Conservation (phyloP, 2,113 vertebrate genomes). For the Glaucidium brasilianum region DNA sequence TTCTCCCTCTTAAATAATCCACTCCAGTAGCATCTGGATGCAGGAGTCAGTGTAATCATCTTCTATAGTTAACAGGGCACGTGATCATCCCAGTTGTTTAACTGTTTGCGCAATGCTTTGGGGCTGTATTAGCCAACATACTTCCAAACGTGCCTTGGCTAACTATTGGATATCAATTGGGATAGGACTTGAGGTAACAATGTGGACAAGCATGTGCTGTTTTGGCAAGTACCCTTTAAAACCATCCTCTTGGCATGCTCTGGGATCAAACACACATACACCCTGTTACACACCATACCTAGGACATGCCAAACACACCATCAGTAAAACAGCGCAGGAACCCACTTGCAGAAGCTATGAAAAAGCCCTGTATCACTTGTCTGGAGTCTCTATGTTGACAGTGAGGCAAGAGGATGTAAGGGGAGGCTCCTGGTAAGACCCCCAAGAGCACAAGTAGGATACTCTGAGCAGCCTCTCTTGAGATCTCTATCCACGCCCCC, state of each 20-base stretch:
- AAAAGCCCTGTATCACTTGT: neutral
- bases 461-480: neutral
- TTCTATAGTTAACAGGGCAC: neutral
- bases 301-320: neutral
- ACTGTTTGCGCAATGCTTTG: neutral
- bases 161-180: neutral
- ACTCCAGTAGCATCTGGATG: neutral
- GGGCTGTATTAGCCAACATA: neutral
- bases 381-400: neutral
- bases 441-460: neutral
- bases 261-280: neutral
- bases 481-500: neutral
- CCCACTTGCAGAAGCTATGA: neutral
- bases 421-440: neutral
- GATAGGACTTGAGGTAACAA: neutral
- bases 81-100: neutral
- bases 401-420: neutral
- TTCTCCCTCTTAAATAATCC: neutral
- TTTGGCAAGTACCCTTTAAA: neutral
- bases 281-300: neutral
- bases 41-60: neutral
- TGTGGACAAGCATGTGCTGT: neutral
- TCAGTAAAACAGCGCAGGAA: neutral
- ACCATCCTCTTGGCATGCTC: neutral
- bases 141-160: neutral